Percentiles rank a stretch among this genome's conserved stretches.
Conservation (phyloP, 1,140 invertebrate species). For the Eriosoma lanigerum region DNA sequence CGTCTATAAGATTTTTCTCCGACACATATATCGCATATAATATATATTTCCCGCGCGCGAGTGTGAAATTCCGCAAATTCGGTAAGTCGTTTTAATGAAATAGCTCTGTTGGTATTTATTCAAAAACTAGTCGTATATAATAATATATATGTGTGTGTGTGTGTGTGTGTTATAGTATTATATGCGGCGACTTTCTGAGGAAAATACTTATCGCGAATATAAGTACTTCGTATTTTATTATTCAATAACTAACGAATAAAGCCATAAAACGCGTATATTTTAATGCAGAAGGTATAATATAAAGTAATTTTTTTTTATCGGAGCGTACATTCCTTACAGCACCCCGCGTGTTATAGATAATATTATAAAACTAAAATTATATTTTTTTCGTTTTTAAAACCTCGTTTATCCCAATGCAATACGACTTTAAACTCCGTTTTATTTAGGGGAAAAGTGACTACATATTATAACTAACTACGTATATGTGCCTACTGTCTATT, state of each 20-base stretch:
- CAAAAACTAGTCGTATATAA: constrained; percentile 8
- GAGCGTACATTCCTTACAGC: not conserved
- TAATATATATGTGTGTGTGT: too few relatives aligned
- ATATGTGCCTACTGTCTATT: too few relatives aligned
- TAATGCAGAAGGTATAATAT: not conserved
- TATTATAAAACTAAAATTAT: too few relatives aligned
- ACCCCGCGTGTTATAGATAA: too few relatives aligned
- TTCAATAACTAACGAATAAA: constrained; percentile 9
- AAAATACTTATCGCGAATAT: constrained; percentile 17
- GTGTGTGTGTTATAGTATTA: too few relatives aligned
- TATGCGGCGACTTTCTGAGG: not conserved
- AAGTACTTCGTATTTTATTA: not conserved
- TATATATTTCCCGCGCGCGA: not conserved
- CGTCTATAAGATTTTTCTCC: not conserved
- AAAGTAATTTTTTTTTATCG: constrained; percentile 26
- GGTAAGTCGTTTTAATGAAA: constrained; percentile 38
- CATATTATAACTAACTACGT: too few relatives aligned
- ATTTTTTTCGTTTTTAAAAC: too few relatives aligned
- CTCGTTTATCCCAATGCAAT: too few relatives aligned
- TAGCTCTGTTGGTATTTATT: constrained; percentile 26
- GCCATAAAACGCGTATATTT: not conserved
- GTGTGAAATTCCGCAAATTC: constrained; percentile 23
- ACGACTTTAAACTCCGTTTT: too few relatives aligned
- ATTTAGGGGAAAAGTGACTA: too few relatives aligned
- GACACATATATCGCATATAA: not conserved